Evolutionary conservation across 2,113 vertebrate genomes (phyloP).

Genomic region (Onychorhynchus coronatus): DNA sequence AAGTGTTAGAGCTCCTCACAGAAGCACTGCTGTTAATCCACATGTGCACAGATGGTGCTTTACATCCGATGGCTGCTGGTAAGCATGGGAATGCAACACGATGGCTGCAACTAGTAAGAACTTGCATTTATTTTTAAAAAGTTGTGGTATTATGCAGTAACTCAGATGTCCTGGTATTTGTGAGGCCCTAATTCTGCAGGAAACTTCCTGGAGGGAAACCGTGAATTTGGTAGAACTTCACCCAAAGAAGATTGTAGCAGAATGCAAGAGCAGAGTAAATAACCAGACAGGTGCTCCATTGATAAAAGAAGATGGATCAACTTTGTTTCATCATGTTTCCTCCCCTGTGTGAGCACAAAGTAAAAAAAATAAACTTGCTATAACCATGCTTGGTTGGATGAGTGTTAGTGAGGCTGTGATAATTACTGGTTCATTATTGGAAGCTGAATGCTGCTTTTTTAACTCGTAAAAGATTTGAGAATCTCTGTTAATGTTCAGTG

Average conservation of each 20-base stretch:
- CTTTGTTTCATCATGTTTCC: rapidly evolving
- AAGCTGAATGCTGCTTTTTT: not conserved
- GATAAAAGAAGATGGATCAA: not conserved
- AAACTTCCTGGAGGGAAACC: not conserved
- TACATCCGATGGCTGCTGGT: not conserved
- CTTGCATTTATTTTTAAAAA: not conserved
- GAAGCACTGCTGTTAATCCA: not conserved
- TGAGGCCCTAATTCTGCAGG: not conserved
- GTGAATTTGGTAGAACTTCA: not conserved
- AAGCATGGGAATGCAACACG: not conserved
- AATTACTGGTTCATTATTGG: not conserved
- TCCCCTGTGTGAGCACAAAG: not conserved
- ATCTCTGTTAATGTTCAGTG: not conserved
- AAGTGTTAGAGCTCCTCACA: not conserved
- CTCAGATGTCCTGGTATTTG: not conserved
- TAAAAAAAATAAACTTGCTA: not conserved
- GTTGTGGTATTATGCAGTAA: not conserved
- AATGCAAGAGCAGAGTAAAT: not conserved
- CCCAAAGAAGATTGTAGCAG: not conserved
- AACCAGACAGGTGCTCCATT: not conserved
- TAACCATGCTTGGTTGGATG: not conserved
- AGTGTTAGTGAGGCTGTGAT: not conserved
- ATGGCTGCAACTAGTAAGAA: not conserved
- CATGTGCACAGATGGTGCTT: not conserved
- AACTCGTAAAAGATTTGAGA: not conserved